phyloP scores from a whole-genome alignment of 2,797 vertebrate species.

The Cyclopterus lumpus region DNA sequence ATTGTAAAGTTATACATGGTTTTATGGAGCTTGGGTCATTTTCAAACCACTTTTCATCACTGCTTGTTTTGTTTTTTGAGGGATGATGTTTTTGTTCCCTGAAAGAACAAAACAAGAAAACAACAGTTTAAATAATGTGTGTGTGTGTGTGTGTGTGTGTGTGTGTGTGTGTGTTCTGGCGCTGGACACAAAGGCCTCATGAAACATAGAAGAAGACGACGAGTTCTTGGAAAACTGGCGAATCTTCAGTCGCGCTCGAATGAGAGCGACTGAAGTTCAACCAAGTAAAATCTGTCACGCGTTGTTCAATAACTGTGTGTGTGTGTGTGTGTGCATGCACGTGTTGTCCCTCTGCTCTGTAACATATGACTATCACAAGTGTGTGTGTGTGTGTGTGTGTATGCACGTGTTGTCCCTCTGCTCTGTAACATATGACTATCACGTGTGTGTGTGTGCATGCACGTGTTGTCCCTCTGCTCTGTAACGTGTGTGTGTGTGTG shows the following conservation, averaged over 20 bases:
- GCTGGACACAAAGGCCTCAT: not conserved
- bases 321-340: too few relatives aligned
- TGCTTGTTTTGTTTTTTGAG: not conserved
- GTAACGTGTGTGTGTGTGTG: slow-evolving; percentile 10
- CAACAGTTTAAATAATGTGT: not conserved
- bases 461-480: too few relatives aligned
- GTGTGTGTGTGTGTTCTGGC: too few relatives aligned
- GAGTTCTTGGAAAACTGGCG: not conserved
- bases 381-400: slow-evolving; percentile 19
- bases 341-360: too few relatives aligned
- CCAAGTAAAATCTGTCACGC: not conserved
- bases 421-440: too few relatives aligned
- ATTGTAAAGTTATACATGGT: too few relatives aligned
- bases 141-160: too few relatives aligned
- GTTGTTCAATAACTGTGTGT: not conserved
- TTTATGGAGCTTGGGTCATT: not conserved
- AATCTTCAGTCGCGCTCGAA: not conserved
- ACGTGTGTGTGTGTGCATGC: too few relatives aligned
- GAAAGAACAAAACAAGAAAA: not conserved
- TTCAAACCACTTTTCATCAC: not conserved
- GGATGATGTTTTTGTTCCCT: not conserved
- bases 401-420: too few relatives aligned
- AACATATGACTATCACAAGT: too few relatives aligned
- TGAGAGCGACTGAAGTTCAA: not conserved
- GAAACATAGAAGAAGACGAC: not conserved